Percentiles rank a stretch among this genome's conserved stretches.
phyloP scores from a whole-genome alignment of 2,888 invertebrate genomes.

The Sminthurides aquaticus region DNA sequence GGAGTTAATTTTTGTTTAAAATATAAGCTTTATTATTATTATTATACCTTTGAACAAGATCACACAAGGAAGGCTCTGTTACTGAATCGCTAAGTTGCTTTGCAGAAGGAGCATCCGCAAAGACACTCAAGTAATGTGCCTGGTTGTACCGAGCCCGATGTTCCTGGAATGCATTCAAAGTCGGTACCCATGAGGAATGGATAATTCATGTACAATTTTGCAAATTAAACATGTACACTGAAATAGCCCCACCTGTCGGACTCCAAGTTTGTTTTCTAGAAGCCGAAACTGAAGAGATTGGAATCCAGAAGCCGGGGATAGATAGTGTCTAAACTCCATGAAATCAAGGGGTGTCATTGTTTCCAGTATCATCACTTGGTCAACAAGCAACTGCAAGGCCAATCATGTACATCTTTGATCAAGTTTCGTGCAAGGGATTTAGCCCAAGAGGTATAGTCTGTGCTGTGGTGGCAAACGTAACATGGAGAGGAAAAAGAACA shows the following conservation, averaged over 20 bases:
- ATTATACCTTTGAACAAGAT: slow-evolving; percentile 64
- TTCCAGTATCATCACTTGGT: slow-evolving; percentile 94
- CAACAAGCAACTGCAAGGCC: slow-evolving; percentile 70
- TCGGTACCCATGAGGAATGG: neutral
- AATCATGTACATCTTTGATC: too few relatives aligned
- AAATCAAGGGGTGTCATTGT: slow-evolving; percentile 99
- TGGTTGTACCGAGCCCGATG: slow-evolving; percentile 89
- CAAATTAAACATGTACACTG: too few relatives aligned
- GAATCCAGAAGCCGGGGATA: slow-evolving; percentile 94
- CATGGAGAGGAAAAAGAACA: too few relatives aligned
- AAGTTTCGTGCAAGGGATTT: too few relatives aligned
- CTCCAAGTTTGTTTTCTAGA: slow-evolving; percentile 82
- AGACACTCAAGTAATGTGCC: slow-evolving; percentile 73
- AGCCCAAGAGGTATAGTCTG: too few relatives aligned
- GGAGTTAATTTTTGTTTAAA: neutral
- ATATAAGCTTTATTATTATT: neutral
- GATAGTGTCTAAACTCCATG: slow-evolving; percentile 89
- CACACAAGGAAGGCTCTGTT: slow-evolving; percentile 72
- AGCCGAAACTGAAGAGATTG: slow-evolving; percentile 94
- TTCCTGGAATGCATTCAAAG: slow-evolving; percentile 55
- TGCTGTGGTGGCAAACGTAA: too few relatives aligned
- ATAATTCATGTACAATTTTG: too few relatives aligned
- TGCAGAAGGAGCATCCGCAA: slow-evolving; percentile 65
- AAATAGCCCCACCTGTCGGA: slow-evolving; percentile 52
- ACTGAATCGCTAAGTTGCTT: slow-evolving; percentile 61